Conservation (phyloP, 2,113 vertebrate genomes). For the Phocoena phocoena region DNA sequence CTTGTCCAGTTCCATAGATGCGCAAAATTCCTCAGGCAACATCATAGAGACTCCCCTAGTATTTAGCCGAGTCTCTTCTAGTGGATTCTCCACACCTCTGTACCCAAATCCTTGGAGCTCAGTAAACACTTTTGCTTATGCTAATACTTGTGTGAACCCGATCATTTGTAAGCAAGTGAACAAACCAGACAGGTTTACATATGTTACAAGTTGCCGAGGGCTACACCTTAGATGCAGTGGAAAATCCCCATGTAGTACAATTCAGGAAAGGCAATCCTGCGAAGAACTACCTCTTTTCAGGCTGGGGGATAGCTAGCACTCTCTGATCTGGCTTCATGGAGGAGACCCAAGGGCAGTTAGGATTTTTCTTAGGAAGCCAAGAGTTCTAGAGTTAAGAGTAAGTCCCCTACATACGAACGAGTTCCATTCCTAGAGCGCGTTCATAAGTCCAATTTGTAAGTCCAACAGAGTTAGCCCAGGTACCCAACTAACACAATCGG, state of each 20-base stretch:
- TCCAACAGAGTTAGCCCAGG: too few relatives aligned
- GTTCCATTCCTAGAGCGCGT: too few relatives aligned
- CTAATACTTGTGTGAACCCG: background rate
- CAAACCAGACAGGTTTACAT: background rate
- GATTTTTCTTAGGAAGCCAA: background rate
- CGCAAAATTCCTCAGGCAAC: background rate
- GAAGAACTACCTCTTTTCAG: background rate
- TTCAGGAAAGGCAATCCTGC: background rate
- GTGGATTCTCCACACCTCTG: background rate
- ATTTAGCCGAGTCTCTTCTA: background rate
- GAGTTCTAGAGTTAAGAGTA: background rate
- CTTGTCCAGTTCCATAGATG: background rate
- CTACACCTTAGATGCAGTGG: background rate
- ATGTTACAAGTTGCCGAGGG: background rate
- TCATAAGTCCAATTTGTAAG: too few relatives aligned
- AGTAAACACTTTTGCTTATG: background rate
- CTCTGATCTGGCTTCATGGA: background rate
- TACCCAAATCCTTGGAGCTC: background rate
- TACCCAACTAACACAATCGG: too few relatives aligned
- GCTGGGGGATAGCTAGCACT: background rate
- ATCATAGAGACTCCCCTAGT: background rate
- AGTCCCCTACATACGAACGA: too few relatives aligned
- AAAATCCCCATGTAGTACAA: background rate
- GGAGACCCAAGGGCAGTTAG: background rate
- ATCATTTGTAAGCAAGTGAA: background rate